Evolutionary conservation across 2,797 vertebrate species (phyloP), one percentile per base, ranked within the genome.

Genomic region (Schizothorax lantsangensis): DNA sequence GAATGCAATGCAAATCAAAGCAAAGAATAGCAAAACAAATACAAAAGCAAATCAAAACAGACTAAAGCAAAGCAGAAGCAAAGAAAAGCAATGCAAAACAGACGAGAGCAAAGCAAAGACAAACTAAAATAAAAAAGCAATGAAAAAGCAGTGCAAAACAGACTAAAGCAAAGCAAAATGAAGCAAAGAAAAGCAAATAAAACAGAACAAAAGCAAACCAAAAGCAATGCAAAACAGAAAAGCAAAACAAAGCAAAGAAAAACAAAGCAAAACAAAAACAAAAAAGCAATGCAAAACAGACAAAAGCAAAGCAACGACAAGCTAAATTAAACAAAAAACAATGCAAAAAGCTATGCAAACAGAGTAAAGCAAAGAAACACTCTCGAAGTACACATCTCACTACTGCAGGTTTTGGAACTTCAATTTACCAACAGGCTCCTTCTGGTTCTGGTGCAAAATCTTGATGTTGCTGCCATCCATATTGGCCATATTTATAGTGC

Each of bases 391-490:
- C 9, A 10, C 2, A 54, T 33, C 4, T 38, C 19, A 54, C 12
- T 59, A 19, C 69, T 21, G 33, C 33, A 54, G 47, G 2, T 36
- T 54, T 54, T 54, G 47, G 12, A 52, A 59, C 1, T 90, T 71
- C 74, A 17, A 73, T 92, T 96, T 95, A 97, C 97, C 97, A 91
- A 96, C 91, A 82, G 97, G 97, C 79, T 97, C 97, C 87, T 95
- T 97, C 86, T 97, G 97, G 93, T 96, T 97, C 91, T 96, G 96
- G 88, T 96, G 96, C 43, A 97, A 94, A 88, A 97, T 97, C 93
- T 97, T 97, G 93, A 94, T 95, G 90, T 97, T 97, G 91, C 95
- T 97, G 80, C 97, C 97, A 89, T 97, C 97, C 97, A 97, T 97
- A 88, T 96, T 97, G 86, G 96, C 97, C 95, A 96, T 93, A 91